Evolutionary conservation across 1,140 invertebrate species (phyloP).

Genomic region (Musca domestica): DNA sequence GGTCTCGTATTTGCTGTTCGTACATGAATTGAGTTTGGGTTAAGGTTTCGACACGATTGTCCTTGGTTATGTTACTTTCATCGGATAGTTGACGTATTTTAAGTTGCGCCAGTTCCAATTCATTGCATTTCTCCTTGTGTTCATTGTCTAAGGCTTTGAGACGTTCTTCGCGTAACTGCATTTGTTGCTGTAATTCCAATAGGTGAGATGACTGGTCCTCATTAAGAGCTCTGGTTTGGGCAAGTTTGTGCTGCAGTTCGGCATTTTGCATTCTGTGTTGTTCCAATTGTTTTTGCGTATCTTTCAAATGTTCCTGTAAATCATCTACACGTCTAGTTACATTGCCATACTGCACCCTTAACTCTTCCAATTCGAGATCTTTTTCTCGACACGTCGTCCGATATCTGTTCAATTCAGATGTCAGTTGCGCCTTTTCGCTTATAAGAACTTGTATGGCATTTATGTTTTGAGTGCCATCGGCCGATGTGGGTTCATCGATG

Average conservation of each 20-base stretch:
- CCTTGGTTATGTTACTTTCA: conserved; percentile 39
- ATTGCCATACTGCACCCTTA: conserved; percentile 63
- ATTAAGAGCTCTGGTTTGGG: conserved; percentile 30
- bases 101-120: conserved; percentile 45
- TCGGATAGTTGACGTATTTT: conserved; percentile 46
- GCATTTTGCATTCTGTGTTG: conserved; percentile 34
- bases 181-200: conserved; percentile 39
- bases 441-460: conserved; percentile 78
- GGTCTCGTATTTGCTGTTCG: conserved; percentile 50
- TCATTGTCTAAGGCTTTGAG: conserved; percentile 48
- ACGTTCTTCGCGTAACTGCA: conserved; percentile 33
- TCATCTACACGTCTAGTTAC: conserved; percentile 62
- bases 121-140: conserved; percentile 40
- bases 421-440: conserved; percentile 75
- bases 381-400: conserved; percentile 64
- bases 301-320: conserved; percentile 62
- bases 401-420: conserved; percentile 63
- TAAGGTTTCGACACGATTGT: conserved; percentile 47
- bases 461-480: conserved; percentile 53
- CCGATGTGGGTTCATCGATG: neutral
- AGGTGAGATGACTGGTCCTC: conserved; percentile 42
- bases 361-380: conserved; percentile 59
- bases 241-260: conserved; percentile 36
- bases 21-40: conserved; percentile 52
- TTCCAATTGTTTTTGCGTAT: conserved; percentile 32